Evolutionary conservation across 35 echinoderm and acorn worm species (phyloP).

Genomic region (Eucidaris tribuloides): DNA sequence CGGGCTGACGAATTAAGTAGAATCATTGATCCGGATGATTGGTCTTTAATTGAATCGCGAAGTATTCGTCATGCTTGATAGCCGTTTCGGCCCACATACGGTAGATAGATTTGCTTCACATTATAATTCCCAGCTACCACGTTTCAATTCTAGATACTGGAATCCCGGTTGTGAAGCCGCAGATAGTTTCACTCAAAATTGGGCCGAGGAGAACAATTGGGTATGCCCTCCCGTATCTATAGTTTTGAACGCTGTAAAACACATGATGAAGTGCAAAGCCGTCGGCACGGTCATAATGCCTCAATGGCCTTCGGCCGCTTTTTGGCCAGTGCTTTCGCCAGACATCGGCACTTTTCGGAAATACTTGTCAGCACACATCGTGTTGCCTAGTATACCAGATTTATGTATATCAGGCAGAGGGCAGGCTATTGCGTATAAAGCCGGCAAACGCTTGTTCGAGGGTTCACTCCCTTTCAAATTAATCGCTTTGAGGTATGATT

Average conservation of each 20-base stretch:
- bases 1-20: conserved; percentile 15
- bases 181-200: conserved; percentile 7
- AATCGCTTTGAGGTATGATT: no score
- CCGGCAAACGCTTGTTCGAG: no score
- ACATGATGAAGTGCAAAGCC: neutral
- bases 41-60: neutral
- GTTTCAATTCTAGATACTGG: conserved; percentile 29
- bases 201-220: conserved; percentile 44
- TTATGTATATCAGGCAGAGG: no score
- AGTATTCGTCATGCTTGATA: neutral
- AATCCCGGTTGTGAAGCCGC: neutral
- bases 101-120: conserved; percentile 34
- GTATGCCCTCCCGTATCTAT: conserved; percentile 6
- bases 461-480: no score
- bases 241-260: neutral
- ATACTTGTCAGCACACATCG: no score
- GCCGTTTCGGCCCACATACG: conserved; percentile 21
- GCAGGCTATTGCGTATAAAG: no score
- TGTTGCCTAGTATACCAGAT: no score
- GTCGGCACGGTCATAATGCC: conserved; percentile 11
- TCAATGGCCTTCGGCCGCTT: neutral
- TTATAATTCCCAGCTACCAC: neutral
- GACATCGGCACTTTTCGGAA: no score
- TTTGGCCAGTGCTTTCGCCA: conserved; percentile 36
- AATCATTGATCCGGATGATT: conserved; percentile 36